Evolutionary conservation across 2,888 invertebrate species (phyloP), one percentile per base, ranked within the genome.

Genomic region (Brachyopa scutellaris): DNA sequence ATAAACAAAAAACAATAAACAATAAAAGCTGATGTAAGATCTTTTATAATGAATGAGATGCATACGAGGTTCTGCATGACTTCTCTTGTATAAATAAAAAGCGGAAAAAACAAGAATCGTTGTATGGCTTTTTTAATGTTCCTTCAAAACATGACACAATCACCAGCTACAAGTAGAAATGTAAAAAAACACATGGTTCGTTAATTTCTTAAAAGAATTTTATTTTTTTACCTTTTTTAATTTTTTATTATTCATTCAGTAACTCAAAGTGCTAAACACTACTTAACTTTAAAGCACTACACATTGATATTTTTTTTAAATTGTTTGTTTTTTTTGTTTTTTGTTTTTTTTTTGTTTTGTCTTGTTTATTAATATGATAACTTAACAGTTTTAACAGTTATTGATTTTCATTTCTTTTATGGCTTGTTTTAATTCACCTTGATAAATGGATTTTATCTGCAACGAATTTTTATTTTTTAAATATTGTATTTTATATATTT

Each of bases 201-300:
- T 17, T 57, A 64, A 49, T 64, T 70, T 77, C 38, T 55, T 51
- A 70, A 36, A 70, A 57, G 33, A 57, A 49, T 47, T 62, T 51
- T 31, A 17, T 55, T 40, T 40, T 49, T 49, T 26, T 36, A 47
- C 6, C 6, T 40, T 36, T 8, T 53, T 49, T 45, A 26, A 38
- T 31, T 55, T 40, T 59, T 66, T 74, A 74, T 79, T 79, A 47
- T 79, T 74, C 61, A 74, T 74, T 74, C 55, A 67, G 59, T 74
- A 79, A 79, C 74, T 79, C 79, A 79, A 79, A 79, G 79, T 79
- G 79, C 79, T 79, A 79, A 73, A 69, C 73, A 74, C 79, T 79
- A 79, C 79, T 47, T 79, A 67, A 79, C 61, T 79, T 79, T 74
- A 74, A 79, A 79, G 74, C 79, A 79, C 79, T 79, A 79, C 79